phyloP scores from a whole-genome alignment of 2,113 vertebrate species.

The Azemiops feae region DNA sequence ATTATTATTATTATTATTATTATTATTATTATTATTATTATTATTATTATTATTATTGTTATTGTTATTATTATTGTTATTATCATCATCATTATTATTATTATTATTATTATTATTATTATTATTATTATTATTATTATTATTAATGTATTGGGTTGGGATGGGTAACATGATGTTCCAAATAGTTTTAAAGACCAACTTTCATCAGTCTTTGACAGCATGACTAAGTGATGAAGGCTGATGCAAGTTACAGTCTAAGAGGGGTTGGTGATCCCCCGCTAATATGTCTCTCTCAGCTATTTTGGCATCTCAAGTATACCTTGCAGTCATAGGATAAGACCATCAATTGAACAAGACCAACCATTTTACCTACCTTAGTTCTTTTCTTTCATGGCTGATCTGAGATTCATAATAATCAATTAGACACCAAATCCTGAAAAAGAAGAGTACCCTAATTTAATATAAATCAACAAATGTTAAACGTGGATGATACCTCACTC shows the following conservation, averaged over 20 bases:
- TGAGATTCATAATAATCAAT: slow-evolving; percentile 85
- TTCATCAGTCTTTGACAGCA: not conserved
- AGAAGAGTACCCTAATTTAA: not conserved
- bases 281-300: not conserved
- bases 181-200: not conserved
- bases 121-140: too few species aligned
- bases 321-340: not conserved
- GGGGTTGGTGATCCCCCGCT: not conserved
- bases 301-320: not conserved
- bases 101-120: too few species aligned
- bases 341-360: slow-evolving; percentile 14
- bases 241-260: not conserved
- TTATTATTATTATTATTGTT: too few species aligned
- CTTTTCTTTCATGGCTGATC: slow-evolving; percentile 70
- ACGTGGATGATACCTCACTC: not conserved
- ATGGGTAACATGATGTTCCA: not conserved
- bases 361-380: slow-evolving; percentile 71
- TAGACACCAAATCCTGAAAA: slow-evolving; percentile 78
- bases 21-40: too few species aligned
- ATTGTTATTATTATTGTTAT: too few species aligned
- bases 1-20: too few species aligned
- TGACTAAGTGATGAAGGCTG: not conserved
- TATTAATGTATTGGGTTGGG: not conserved
- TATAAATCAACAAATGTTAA: not conserved
- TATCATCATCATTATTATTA: too few species aligned